Evolutionary conservation across 2,888 invertebrate species (phyloP).

Genomic region (Cheilosia impressa): DNA sequence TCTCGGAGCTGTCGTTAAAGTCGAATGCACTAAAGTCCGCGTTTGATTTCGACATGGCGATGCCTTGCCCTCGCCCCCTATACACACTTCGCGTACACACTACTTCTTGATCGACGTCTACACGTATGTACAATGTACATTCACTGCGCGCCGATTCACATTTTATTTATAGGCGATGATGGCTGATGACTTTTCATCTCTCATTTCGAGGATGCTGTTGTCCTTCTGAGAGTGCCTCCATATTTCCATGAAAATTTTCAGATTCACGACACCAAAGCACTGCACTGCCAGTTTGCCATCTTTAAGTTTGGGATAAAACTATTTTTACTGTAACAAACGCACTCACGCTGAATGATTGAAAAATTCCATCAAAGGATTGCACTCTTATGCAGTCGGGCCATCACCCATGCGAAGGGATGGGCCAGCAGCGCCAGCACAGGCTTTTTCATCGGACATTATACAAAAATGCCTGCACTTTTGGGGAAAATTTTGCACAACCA

Average conservation of each 20-base stretch:
- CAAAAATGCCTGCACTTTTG: constrained; percentile 34
- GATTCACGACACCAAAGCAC: constrained; percentile 10
- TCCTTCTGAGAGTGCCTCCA: constrained; percentile 70
- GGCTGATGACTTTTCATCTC: constrained; percentile 70
- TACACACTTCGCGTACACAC: constrained; percentile 21
- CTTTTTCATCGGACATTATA: constrained; percentile 51
- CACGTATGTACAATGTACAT: constrained; percentile 54
- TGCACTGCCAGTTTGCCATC: constrained; percentile 12
- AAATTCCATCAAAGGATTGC: constrained; percentile 66
- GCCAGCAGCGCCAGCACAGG: constrained; percentile 63
- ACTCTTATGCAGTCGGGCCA: constrained; percentile 57
- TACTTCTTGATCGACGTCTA: constrained; percentile 31
- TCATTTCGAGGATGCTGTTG: constrained; percentile 67
- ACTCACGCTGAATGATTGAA: constrained; percentile 34
- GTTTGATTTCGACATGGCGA: constrained; percentile 79
- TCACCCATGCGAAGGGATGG: constrained; percentile 68
- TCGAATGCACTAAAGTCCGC: constrained; percentile 83
- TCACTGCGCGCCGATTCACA: constrained; percentile 74
- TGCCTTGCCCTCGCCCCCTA: constrained; percentile 37
- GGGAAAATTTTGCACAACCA: constrained; percentile 18
- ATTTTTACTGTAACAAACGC: constrained; percentile 29
- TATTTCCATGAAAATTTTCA: constrained; percentile 57
- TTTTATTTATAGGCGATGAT: constrained; percentile 73
- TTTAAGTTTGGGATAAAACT: constrained; percentile 14
- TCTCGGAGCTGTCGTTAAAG: constrained; percentile 83